Base-by-base conservation (phyloP, 2,113 vertebrate genomes). In the Perognathus longimembris region DNA sequence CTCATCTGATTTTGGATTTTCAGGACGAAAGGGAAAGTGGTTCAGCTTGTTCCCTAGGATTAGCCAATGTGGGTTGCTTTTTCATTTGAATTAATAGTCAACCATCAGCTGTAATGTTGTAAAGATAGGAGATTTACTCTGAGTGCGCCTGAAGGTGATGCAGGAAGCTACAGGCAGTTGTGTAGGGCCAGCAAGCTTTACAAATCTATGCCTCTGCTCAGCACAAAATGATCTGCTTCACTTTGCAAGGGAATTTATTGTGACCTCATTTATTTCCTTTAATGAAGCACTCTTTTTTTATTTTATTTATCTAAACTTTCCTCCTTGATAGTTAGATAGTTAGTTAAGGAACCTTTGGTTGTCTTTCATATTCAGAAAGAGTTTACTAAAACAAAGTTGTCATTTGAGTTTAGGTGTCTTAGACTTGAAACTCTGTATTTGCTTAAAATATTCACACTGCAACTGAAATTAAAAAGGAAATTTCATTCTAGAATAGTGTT, bases 21-120 rank as follows among this genome's bases (percentile, higher is more conserved):
- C 81, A 90, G 77, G 87, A 82, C 66, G 86, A 74, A 96, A 84
- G 1, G 32, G 70, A 73, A 95, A 92, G 70, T 92, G 54, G 79
- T 69, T 95, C 79, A 87, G 75, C n/a, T 38, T 76, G 86, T 97
- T 57, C 32, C 15, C 95, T 76, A 89, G 81, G 74, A 92, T 96
- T 97, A 97, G 30, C 0, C 12, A 85, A 89, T 79, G 57, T 88
- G 32, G 15, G 59, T 76, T 94, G 18, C 22, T 92, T 97, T 97
- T 96, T 84, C 42, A 88, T 83, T 93, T 87, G 80, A 80, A 95
- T 94, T 97, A 91, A 67, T 83, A 83, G 85, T 92, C 74, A 96
- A 18, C 32, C 22, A 17, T 86, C 34, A 64, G 61, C n/a, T 91
- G 9, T 92, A 95, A 95, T 67, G 59, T 57, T 89, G 74, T 69